Evolutionary conservation across 2,888 invertebrate genomes (phyloP), one percentile per base, ranked within the genome.

Genomic region (Drosophila birchii): DNA sequence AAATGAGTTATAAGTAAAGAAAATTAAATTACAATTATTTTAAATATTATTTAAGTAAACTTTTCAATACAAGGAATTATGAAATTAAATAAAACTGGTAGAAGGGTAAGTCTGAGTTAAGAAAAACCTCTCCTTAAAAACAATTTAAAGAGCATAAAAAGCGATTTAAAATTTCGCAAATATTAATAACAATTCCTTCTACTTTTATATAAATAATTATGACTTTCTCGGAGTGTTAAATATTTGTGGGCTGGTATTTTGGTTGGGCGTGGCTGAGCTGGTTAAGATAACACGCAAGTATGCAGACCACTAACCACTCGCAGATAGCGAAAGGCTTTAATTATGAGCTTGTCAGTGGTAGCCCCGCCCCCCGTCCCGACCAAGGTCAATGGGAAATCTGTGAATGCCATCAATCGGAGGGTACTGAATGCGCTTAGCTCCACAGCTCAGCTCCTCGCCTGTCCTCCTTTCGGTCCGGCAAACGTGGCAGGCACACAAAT

Each of bases 401-500:
- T 59, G 74, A 82, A 63, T 77, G 47, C 57, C 64, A 78, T 59
- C 63, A 73, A 67, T 55, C 47, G 69, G 45, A 41, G 67, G 66
- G 71, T 67, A 68, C 72, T 47, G 34, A 56, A 41, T 56, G 53
- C 64, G 23, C 16, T 45, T 34, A 16, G 29, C 54, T 75, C 18
- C 58, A 16, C 14, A 49, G 18, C 4, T 20, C 23, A 29, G 29
- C 29, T 3, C 23, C 12, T 9, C 8, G 32, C 32, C 18, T 14
- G n/a, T 12, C 32, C 51, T 51, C 34, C 34, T 47, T 45, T 14
- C 3, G 8, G 66, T 43, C 55, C 62, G 18, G 57, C 45, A 74
- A 72, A 88, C 88, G 88, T 86, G 88, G 86, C 74, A 80, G 66
- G 78, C 86, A 83, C 78, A 82, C 75, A 83, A 88, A 88, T 88